Evolutionary conservation across 2,113 vertebrate species (phyloP).

Genomic region (Catharus fuscescens): DNA sequence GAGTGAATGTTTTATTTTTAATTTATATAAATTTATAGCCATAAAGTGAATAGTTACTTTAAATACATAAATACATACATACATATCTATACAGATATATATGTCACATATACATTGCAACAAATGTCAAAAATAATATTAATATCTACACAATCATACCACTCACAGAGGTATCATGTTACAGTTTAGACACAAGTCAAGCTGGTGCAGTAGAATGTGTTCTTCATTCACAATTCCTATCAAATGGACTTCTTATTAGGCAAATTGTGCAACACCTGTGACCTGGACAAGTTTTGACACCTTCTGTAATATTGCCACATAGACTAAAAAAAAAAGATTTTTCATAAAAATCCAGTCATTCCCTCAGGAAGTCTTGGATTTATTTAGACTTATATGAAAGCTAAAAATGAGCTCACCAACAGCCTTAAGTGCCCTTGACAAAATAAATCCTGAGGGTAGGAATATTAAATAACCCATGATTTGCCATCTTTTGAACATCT

Average conservation of each 20-base stretch:
- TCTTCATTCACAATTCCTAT: not conserved
- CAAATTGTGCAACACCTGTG: constrained; percentile 32
- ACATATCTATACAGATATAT: not conserved
- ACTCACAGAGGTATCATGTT: not conserved
- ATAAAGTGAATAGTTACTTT: not conserved
- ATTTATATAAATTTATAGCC: not conserved
- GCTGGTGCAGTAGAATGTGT: not conserved
- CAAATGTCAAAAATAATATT: not conserved
- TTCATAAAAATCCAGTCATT: not conserved
- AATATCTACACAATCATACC: not conserved
- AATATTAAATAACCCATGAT: not conserved
- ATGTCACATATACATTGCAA: not conserved
- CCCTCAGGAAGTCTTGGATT: not conserved
- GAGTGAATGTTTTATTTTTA: not conserved
- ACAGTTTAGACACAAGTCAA: not conserved
- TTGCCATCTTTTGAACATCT: not conserved
- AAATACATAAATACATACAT: not conserved
- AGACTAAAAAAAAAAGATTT: not conserved
- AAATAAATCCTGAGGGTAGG: not conserved
- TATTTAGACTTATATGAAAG: not conserved
- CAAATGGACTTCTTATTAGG: constrained; percentile 39
- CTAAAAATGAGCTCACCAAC: not conserved
- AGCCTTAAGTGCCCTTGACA: not conserved
- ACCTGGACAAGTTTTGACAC: not conserved
- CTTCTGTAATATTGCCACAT: not conserved